Base-by-base conservation (phyloP, 2,113 vertebrate species). In the Sturnira hondurensis region DNA sequence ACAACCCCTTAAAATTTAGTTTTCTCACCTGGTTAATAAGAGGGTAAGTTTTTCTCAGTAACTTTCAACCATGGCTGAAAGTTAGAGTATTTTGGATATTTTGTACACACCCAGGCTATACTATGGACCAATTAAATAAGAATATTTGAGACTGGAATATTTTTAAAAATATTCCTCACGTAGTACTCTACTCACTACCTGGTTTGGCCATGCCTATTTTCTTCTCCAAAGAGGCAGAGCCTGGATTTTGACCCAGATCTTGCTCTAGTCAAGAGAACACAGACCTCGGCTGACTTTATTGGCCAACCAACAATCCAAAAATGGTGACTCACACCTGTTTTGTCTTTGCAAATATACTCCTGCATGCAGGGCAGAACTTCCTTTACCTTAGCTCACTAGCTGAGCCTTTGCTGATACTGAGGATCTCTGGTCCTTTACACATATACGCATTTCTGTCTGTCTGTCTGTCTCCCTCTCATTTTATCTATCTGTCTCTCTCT, bases 231-330 rank as follows among this genome's bases (percentile, higher is more conserved):
- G 16, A 86, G 47, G 4, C 47, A 58, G 9, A 88, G 45, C 61
- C 52, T 91, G 43, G 61, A 90, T 82, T 96, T 74, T 95, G 93
- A 86, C 67, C 38, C 36, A 96, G 65, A 96, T 94, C 58, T 87
- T 94, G 19, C 70, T 83, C 76, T 76, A 81, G 7, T 94, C 58
- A 88, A 50, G 5, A 92, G 58, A 96, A 87, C 56, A 86, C 19
- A 38, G 74, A 96, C 50, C 11, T 95, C 7, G 13, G 61, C 45
- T 95, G 47, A 92, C 36, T 83, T 97, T 76, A 95, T 24, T 3
- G 4, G 22, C 43, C 16, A 90, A 61, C 63, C 61, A 94, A 7
- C 36, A 94, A 77, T 43, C 41, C 16, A 43, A 93, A 93, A 80
- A 87, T 41, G 11, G 43, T 97, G 95, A 97, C 76, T 96, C 58